These are phyloP conservation scores for Choristoneura rosaceana DNA, from an alignment of 2,888 invertebrate species.

Conservation along the genomic window DNA sequence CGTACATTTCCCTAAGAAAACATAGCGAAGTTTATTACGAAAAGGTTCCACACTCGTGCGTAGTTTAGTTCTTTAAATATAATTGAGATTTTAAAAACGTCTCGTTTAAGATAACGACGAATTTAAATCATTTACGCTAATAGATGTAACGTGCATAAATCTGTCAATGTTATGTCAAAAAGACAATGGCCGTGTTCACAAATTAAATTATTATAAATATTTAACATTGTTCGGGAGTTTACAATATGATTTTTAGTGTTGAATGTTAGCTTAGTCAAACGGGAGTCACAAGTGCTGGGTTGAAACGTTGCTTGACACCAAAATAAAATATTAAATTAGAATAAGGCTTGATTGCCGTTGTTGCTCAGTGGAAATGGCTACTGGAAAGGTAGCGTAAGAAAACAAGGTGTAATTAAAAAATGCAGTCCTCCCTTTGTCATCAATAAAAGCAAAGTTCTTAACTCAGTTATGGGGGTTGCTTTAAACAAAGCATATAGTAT, in stretches of 20 bases:
- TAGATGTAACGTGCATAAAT: not conserved
- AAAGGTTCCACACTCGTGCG: too few relatives aligned
- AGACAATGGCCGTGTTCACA: conserved; percentile 29
- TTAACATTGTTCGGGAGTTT: conserved; percentile 31
- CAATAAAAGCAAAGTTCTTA: too few relatives aligned
- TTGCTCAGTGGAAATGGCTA: not conserved
- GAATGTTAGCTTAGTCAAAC: not conserved
- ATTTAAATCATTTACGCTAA: not conserved
- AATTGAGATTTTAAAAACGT: not conserved
- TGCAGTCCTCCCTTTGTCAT: too few relatives aligned
- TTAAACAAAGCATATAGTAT: too few relatives aligned
- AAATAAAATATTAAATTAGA: conserved; percentile 17
- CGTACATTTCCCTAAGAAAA: too few relatives aligned
- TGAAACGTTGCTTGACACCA: conserved; percentile 23
- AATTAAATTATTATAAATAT: conserved; percentile 34
- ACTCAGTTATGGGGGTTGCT: too few relatives aligned
- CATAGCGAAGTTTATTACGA: too few relatives aligned
- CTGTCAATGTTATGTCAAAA: not conserved
- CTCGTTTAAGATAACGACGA: not conserved
- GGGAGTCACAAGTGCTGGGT: not conserved
- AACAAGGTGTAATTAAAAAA: too few relatives aligned
- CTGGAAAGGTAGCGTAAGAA: not conserved
- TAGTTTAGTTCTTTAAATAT: too few relatives aligned
- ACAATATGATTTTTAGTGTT: conserved; percentile 23
- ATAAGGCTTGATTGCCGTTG: not conserved